These are phyloP conservation scores for Yponomeuta sedellus DNA, from an alignment of 2,888 invertebrate species.

Conservation along the genomic window DNA sequence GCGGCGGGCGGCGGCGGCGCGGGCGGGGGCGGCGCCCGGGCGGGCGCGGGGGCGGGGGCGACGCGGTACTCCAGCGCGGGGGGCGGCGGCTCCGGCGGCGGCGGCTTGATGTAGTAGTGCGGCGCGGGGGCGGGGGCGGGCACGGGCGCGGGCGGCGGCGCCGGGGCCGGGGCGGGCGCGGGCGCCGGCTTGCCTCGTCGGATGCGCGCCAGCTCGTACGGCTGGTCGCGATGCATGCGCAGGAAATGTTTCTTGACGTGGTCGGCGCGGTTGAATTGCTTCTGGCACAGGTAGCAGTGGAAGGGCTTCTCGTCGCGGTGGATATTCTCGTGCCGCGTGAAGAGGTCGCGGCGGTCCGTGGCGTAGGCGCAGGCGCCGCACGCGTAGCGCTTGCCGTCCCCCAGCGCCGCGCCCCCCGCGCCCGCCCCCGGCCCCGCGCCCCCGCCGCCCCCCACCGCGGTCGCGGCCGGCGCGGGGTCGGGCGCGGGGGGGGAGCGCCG, in stretches of 20 bases:
- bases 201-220: conserved; percentile 90
- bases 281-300: conserved; percentile 93
- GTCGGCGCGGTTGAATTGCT: conserved; percentile 95
- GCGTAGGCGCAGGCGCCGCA: conserved; percentile 94
- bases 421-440: conserved; percentile 24
- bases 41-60: conserved; percentile 29
- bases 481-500: conserved; percentile 28
- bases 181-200: conserved; percentile 78
- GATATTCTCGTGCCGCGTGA: conserved; percentile 94
- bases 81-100: conserved; percentile 72
- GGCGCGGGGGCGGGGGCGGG: conserved; percentile 19
- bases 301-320: conserved; percentile 96
- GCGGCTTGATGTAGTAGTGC: conserved; percentile 47
- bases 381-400: conserved; percentile 82
- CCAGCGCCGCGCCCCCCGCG: conserved; percentile 17
- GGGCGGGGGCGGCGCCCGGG: conserved; percentile 25
- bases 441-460: conserved; percentile 28
- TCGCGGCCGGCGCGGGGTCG: conserved; percentile 22
- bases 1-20: conserved; percentile 27
- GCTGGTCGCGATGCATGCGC: conserved; percentile 93
- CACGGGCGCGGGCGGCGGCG: conserved; percentile 21
- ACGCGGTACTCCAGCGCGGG: conserved; percentile 32
- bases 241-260: conserved; percentile 96
- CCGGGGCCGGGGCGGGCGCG: conserved; percentile 26
- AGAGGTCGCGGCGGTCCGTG: conserved; percentile 92